A percentile compares a stretch with the other conserved stretches of the same genome.
phyloP scores from a whole-genome alignment of 1,140 invertebrate genomes.

The Macrobrachium nipponense region DNA sequence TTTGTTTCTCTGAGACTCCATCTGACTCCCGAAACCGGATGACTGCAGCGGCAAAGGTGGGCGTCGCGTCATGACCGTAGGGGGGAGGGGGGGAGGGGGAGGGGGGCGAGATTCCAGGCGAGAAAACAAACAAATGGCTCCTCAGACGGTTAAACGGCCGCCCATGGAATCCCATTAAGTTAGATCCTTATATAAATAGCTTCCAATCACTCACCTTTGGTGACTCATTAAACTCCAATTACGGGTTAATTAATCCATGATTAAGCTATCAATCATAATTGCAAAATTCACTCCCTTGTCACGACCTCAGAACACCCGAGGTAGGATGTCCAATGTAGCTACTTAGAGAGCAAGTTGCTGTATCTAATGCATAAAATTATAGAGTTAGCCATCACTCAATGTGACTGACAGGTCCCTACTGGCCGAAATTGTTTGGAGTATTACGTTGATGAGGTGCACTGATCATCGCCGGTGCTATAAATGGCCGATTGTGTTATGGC shows the following conservation, averaged over 20 bases:
- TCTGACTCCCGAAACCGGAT: no score
- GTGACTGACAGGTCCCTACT: no score
- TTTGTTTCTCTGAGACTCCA: no score
- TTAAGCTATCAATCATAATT: conserved; percentile 55
- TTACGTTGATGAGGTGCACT: no score
- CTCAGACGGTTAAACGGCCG: conserved; percentile 18
- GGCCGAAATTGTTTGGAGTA: no score
- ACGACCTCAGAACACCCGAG: neutral
- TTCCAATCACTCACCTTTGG: conserved; percentile 46
- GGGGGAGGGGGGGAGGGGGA: no score
- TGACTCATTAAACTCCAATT: conserved; percentile 53
- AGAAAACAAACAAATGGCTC: conserved; percentile 20
- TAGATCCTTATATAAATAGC: conserved; percentile 39
- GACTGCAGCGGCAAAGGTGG: no score
- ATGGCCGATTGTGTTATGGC: no score
- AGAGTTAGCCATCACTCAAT: no score
- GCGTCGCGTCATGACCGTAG: no score
- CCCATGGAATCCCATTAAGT: conserved; percentile 40
- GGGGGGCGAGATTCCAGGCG: neutral
- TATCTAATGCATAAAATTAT: no score
- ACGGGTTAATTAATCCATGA: conserved; percentile 52
- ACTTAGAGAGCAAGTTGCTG: neutral
- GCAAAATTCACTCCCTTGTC: conserved; percentile 30
- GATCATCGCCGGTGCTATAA: no score
- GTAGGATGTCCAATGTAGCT: neutral